Base-by-base conservation (phyloP, 2,888 invertebrate genomes). In the Lasius fuliginosus region DNA sequence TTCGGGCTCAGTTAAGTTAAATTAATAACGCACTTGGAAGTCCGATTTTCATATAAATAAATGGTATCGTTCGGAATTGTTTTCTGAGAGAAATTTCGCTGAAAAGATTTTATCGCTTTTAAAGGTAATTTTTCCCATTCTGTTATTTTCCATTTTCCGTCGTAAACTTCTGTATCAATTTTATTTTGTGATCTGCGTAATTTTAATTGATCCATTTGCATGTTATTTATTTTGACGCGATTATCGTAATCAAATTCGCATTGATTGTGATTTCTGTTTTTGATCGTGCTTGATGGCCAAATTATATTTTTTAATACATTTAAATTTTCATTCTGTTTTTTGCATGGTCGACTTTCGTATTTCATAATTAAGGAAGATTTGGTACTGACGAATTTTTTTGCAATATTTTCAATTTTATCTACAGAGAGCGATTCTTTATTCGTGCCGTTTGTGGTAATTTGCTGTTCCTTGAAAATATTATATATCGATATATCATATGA, bases 21-120 rank as follows among this genome's bases (percentile, higher is more conserved):
- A 68, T 56, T 62, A 23, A 83, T 75, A 87, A 92, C 92, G 58
- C 89, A 92, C 93, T 91, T 92, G 79, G 88, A 89, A 81, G 75
- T 88, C 56, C 84, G 83, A 85, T 89, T 91, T 60, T 85, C 86
- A 76, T 88, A 88, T 46, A 89, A 87, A 85, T 87, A 89, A 49
- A 88, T 67, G 40, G 88, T 85, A 60, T 89, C 82, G n/a, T 85
- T 68, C 15, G 53, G 81, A 27, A n/a, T n/a, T 36, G 42, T 49
- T 85, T 56, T 30, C 67, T 74, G 42, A 60, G 23, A 33, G 9
- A 56, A 68, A 58, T 71, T 60, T 33, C 11, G 68, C n/a, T 30
- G 46, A 30, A 30, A 30, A n/a, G n/a, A 15, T n/a, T 56, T 58
- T 9, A 53, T 23, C 18, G 33, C 30, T 49, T 33, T 60, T 53